Evolutionary conservation across 1,140 invertebrate genomes (phyloP).

Genomic region (Diploscapter pachys): DNA sequence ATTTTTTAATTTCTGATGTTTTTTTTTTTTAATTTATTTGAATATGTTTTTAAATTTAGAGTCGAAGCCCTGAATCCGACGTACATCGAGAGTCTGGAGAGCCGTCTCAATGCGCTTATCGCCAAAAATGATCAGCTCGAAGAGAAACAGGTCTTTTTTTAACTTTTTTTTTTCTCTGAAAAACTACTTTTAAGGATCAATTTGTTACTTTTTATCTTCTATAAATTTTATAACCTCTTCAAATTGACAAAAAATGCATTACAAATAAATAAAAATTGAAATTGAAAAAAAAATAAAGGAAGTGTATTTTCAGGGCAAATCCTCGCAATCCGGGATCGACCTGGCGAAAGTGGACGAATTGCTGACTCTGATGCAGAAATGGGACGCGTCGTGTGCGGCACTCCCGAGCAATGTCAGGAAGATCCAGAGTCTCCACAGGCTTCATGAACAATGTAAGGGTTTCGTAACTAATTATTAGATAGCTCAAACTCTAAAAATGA

Average conservation of each 20-base stretch:
- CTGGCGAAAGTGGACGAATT: conserved; percentile 33
- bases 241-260: neutral
- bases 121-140: conserved; percentile 30
- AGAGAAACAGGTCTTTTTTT: neutral
- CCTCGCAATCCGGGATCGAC: conserved; percentile 6
- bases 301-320: neutral
- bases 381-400: conserved; percentile 34
- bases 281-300: neutral
- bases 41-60: conserved; percentile 17
- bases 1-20: no score
- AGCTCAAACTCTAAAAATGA: neutral
- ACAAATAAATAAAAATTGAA: conserved; percentile 1
- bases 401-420: conserved; percentile 35
- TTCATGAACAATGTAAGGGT: conserved; percentile 39
- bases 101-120: conserved; percentile 29
- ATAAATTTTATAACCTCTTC: no score
- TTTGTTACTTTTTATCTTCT: no score
- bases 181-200: no score
- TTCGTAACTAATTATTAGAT: conserved; percentile 3
- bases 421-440: conserved; percentile 28
- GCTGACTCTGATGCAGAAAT: conserved; percentile 39
- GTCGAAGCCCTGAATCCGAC: conserved; percentile 33
- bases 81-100: conserved; percentile 30
- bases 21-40: no score
- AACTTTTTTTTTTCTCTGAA: no score